phyloP scores from a whole-genome alignment of 2,888 invertebrate species.

The Calliphora vomitoria region DNA sequence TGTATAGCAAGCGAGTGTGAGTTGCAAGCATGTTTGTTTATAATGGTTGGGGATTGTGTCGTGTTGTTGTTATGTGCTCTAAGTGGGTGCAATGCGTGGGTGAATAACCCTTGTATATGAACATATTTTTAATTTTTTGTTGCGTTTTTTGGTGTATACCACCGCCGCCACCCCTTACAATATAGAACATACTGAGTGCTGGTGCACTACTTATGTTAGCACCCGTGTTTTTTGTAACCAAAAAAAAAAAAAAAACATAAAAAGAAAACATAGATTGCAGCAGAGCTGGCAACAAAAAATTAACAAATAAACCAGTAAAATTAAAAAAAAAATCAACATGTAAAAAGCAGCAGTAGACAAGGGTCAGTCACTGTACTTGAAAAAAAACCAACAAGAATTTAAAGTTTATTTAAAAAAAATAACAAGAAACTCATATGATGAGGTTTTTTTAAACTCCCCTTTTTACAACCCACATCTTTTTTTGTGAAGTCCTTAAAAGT shows the following conservation, averaged over 20 bases:
- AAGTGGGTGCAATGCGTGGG: conserved; percentile 70
- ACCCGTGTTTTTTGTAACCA: conserved; percentile 54
- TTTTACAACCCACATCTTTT: not conserved
- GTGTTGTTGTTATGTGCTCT: conserved; percentile 46
- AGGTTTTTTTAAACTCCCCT: not conserved
- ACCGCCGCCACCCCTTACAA: not conserved
- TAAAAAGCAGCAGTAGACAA: conserved; percentile 28
- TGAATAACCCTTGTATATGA: conserved; percentile 69
- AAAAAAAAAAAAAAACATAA: conserved; percentile 46
- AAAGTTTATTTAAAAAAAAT: not conserved
- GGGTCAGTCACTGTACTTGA: conserved; percentile 55
- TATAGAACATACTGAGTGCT: not conserved
- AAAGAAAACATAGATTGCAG: not conserved
- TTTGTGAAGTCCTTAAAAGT: conserved; percentile 26
- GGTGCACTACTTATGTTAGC: conserved; percentile 55
- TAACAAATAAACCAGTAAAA: conserved; percentile 10
- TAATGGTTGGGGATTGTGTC: conserved; percentile 37
- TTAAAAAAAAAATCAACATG: conserved; percentile 20
- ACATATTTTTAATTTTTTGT: conserved; percentile 42
- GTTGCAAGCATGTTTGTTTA: conserved; percentile 34
- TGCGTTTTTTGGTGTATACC: not conserved
- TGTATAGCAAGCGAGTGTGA: conserved; percentile 27
- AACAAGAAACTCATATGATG: not conserved
- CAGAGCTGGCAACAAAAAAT: not conserved
- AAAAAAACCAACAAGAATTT: conserved; percentile 31